A percentile compares a stretch with the other conserved stretches of the same genome.
Evolutionary conservation across 2,888 invertebrate genomes (phyloP).

Genomic region (Cantharis lateralis): DNA sequence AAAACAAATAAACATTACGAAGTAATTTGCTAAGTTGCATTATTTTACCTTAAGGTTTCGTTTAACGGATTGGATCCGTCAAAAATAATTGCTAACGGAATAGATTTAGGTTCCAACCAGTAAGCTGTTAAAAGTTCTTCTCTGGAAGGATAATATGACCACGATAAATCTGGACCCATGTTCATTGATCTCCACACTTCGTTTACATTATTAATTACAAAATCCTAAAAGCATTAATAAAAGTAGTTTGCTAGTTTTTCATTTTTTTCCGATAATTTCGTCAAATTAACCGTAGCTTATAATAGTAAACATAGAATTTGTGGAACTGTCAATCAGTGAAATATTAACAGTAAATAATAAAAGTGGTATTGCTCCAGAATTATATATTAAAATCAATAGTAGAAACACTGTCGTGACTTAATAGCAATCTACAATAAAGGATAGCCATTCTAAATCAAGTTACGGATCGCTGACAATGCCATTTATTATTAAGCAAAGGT

Average conservation of each 20-base stretch:
- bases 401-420: background rate
- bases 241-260: background rate
- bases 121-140: slow-evolving; percentile 72
- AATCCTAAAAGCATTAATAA: slow-evolving; percentile 55
- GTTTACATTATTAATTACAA: slow-evolving; percentile 68
- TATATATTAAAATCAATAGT: background rate
- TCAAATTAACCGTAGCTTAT: too few species aligned
- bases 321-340: background rate
- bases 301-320: background rate
- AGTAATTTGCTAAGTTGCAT: background rate
- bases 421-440: background rate
- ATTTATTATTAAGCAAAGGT: slow-evolving; percentile 22
- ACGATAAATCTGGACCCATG: slow-evolving; percentile 59
- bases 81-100: slow-evolving; percentile 75
- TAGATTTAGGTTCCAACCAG: slow-evolving; percentile 66
- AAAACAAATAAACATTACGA: slow-evolving; percentile 20
- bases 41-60: slow-evolving; percentile 60
- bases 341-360: background rate
- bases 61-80: slow-evolving; percentile 58
- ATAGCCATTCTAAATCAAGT: background rate
- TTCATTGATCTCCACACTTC: slow-evolving; percentile 61
- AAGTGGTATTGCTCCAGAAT: background rate
- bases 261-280: too few species aligned
- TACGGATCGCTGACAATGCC: slow-evolving; percentile 6
- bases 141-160: slow-evolving; percentile 67